Evolutionary conservation across 2,113 vertebrate species (phyloP).

Genomic region (Planiliza haematocheilus): DNA sequence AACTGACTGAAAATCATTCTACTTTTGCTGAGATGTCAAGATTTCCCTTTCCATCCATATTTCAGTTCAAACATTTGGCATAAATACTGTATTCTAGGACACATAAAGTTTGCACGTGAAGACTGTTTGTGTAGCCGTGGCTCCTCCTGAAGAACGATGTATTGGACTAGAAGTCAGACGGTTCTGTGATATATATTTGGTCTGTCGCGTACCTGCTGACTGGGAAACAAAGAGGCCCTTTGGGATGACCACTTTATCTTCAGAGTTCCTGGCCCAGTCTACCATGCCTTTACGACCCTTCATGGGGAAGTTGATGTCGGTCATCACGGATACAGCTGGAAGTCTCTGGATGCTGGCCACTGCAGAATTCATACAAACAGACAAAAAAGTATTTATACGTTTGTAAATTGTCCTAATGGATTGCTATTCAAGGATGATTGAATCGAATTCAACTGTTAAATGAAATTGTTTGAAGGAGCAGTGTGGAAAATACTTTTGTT

Average conservation of each 20-base stretch:
- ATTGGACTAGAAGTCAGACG: neutral
- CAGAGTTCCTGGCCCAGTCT: constrained; percentile 98
- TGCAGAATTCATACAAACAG: constrained; percentile 73
- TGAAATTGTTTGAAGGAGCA: no score
- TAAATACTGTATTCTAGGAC: neutral
- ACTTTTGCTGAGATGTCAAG: constrained; percentile 38
- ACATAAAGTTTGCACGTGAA: neutral
- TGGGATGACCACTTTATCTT: constrained; percentile 97
- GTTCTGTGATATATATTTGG: constrained; percentile 40
- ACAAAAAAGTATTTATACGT: no score
- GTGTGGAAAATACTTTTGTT: no score
- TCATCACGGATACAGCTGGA: constrained; percentile 95
- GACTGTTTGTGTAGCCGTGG: neutral
- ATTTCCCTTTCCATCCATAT: constrained; percentile 34
- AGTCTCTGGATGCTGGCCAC: constrained; percentile 99
- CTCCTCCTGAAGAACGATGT: constrained; percentile 12
- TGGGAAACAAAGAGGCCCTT: constrained; percentile 96
- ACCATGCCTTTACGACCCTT: constrained; percentile 99
- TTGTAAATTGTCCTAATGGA: no score
- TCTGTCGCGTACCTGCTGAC: constrained; percentile 89
- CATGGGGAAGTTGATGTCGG: constrained; percentile 99
- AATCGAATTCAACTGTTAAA: no score
- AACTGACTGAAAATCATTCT: constrained; percentile 33
- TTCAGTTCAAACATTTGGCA: constrained; percentile 9
- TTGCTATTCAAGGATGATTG: no score